These are phyloP conservation scores for Mythimna loreyi DNA, from an alignment of 2,888 invertebrate genomes.

Conservation along the genomic window DNA sequence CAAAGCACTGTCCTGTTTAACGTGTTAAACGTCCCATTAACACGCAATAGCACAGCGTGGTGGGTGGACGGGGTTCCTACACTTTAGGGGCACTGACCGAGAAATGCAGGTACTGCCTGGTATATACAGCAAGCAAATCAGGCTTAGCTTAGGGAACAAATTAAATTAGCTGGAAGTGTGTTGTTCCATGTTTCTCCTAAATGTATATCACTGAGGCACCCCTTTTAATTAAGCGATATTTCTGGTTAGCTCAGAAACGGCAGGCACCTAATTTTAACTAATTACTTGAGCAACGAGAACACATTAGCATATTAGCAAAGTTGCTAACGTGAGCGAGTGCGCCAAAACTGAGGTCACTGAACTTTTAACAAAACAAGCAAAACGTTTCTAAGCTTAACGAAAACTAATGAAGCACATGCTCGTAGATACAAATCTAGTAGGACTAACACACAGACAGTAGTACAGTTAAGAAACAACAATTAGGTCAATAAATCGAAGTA, in stretches of 20 bases:
- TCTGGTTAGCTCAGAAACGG: constrained; percentile 1
- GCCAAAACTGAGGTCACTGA: constrained; percentile 41
- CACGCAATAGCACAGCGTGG: constrained; percentile 38
- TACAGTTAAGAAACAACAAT: constrained; percentile 59
- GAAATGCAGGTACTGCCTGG: constrained; percentile 4
- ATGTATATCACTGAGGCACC: background rate
- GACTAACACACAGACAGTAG: constrained; percentile 43
- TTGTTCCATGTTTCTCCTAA: background rate
- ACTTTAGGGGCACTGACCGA: constrained; percentile 37
- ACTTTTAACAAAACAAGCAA: constrained; percentile 29
- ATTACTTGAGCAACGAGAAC: constrained; percentile 32
- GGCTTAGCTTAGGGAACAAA: background rate
- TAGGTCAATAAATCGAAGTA: constrained; percentile 67
- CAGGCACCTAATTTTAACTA: constrained; percentile 42
- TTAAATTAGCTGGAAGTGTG: background rate
- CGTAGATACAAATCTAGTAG: constrained; percentile 42
- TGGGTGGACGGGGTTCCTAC: constrained; percentile 36
- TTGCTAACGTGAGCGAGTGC: constrained; percentile 28
- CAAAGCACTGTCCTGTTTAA: constrained; percentile 19
- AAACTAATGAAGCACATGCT: constrained; percentile 35
- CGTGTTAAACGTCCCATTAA: constrained; percentile 44
- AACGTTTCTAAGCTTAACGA: constrained; percentile 16
- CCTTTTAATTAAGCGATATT: constrained; percentile 21
- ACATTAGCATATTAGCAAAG: constrained; percentile 50
- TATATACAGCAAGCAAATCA: background rate